Evolutionary conservation across 2,888 invertebrate species (phyloP), one percentile per base, ranked within the genome.

Genomic region (Latrodectus elegans): DNA sequence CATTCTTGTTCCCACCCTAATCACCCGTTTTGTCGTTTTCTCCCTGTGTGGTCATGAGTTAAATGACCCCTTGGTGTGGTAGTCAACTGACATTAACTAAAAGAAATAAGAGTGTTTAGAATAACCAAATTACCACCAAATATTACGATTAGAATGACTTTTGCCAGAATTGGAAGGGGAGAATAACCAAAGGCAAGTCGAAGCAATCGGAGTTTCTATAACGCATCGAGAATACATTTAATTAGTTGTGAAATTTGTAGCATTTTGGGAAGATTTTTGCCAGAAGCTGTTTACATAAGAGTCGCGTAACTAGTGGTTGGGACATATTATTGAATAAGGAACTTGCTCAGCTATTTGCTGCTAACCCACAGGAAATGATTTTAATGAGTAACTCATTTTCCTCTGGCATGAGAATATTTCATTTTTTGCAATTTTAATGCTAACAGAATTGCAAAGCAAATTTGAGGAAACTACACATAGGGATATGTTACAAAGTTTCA

Each of bases 31-130:
- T 76, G 76, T 71, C 81, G 60, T 75, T 72, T 76, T 81, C 86
- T 72, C 53, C 86, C 22, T 86, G 86, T 86, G 86, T 86, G 86
- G 86, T 53, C 86, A 86, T 38, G 86, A 81, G 80, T 86, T 86
- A 81, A 86, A 76, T 72, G 71, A 60, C 86, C 76, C 79, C 72
- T 81, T 49, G 14, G 15, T 8, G 22, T 22, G 76, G 38, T 55
- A 60, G 75, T 72, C 86, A 86, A 76, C 81, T 72, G 6, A 81
- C 76, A 86, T 86, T 86, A 81, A 49, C 60, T 74, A 55, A 74
- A 78, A 73, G 79, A 26, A 83, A 76, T 84, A 12, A 51, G 15
- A 64, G 52, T 51, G 12, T 60, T 15, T n/a, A 60, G n/a, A 12
- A 12, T n/a, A 60, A 60, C 14, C n/a, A n/a, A 15, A 15, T 60